phyloP scores from a whole-genome alignment of 2,113 vertebrate species.

The Bettongia penicillata region DNA sequence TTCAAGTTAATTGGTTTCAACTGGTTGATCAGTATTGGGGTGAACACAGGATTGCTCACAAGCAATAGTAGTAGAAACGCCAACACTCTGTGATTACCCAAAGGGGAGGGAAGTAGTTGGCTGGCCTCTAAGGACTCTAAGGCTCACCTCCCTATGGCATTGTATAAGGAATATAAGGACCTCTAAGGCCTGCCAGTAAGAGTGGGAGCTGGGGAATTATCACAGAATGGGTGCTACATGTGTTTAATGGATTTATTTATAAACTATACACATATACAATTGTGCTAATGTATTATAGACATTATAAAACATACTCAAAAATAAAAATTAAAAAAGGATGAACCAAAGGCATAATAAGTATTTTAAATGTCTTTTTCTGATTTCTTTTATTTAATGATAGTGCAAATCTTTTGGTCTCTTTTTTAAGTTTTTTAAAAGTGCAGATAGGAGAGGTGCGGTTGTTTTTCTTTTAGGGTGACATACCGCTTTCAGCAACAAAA shows the following conservation, averaged over 20 bases:
- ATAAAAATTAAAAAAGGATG: not conserved
- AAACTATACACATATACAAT: not conserved
- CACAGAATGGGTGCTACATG: not conserved
- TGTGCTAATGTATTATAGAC: not conserved
- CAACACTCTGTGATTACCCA: not conserved
- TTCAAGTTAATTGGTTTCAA: not conserved
- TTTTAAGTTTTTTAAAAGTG: not conserved
- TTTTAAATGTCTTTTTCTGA: not conserved
- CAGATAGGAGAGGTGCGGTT: not conserved
- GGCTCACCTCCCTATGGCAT: too few species aligned
- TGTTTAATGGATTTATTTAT: not conserved
- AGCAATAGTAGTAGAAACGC: not conserved
- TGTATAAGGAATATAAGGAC: too few species aligned
- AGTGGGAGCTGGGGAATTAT: not conserved
- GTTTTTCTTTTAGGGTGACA: not conserved
- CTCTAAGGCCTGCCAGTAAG: not conserved
- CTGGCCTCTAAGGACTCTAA: not conserved
- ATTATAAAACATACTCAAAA: not conserved
- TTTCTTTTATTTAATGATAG: not conserved
- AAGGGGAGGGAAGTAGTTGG: not conserved
- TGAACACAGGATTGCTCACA: not conserved
- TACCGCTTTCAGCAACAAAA: not conserved
- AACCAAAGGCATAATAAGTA: not conserved
- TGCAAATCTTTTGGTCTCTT: not conserved
- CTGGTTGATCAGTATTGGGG: not conserved